Conservation (phyloP, 2,888 invertebrate genomes). For the Tetragnatha montana region DNA sequence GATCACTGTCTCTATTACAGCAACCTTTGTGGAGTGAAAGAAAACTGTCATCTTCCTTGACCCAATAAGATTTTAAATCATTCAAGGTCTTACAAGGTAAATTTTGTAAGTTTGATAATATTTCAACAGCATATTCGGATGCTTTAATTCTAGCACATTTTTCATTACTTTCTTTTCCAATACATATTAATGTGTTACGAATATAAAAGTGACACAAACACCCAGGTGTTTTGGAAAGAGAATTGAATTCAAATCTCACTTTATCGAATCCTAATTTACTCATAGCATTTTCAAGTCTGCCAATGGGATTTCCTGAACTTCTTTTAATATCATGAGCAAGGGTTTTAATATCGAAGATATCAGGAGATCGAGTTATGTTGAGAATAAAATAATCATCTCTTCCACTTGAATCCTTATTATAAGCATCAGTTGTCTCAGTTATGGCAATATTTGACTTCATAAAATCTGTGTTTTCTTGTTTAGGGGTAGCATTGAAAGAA, state of each 20-base stretch:
- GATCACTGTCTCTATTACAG: not conserved
- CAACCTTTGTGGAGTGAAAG: not conserved
- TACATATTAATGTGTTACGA: constrained; percentile 15
- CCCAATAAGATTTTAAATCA: not conserved
- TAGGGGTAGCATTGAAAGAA: not conserved
- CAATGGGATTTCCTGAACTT: not conserved
- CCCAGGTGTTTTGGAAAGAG: not conserved
- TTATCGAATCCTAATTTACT: not conserved
- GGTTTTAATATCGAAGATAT: constrained; percentile 4
- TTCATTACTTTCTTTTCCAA: not conserved
- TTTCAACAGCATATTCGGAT: not conserved
- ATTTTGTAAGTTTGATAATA: constrained; percentile 11
- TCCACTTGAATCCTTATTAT: not conserved
- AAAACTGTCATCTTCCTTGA: not conserved
- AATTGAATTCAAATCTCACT: not conserved
- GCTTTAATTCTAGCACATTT: not conserved
- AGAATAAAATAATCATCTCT: not conserved
- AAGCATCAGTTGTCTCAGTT: not conserved
- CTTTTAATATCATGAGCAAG: not conserved
- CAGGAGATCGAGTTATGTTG: not conserved
- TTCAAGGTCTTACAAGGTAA: constrained; percentile 15
- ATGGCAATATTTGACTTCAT: not conserved
- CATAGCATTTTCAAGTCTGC: not conserved
- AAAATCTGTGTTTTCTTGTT: not conserved
- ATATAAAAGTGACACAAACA: constrained; percentile 30